These are phyloP conservation scores for Drosophila eohydei DNA, from an alignment of 2,888 invertebrate species.

Conservation along the genomic window DNA sequence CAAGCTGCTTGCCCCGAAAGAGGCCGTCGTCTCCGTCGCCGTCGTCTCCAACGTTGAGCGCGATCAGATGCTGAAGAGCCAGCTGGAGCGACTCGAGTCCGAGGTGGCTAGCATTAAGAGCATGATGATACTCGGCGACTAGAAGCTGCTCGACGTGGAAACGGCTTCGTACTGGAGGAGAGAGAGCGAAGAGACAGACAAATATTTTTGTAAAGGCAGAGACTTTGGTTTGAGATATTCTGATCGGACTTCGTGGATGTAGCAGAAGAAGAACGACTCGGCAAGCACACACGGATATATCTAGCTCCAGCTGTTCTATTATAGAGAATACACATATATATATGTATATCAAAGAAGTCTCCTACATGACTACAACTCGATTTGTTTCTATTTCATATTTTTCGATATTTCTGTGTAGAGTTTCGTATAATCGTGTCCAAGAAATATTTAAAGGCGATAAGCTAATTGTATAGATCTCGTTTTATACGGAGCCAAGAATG, in stretches of 20 bases:
- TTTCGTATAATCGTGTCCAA: constrained; percentile 28
- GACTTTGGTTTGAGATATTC: constrained; percentile 25
- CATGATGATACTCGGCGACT: constrained; percentile 88
- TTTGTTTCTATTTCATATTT: constrained; percentile 10
- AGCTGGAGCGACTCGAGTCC: constrained; percentile 94
- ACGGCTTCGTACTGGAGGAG: constrained; percentile 39
- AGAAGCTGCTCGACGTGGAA: background rate
- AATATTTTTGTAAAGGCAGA: constrained; percentile 35
- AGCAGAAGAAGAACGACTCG: background rate
- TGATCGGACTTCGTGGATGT: constrained; percentile 5
- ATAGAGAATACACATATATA: background rate
- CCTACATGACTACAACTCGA: constrained; percentile 2
- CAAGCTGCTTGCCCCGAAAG: constrained; percentile 71
- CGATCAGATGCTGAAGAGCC: constrained; percentile 92
- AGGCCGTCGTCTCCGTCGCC: constrained; percentile 28
- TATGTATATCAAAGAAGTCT: background rate
- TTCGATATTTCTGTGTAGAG: constrained; percentile 34
- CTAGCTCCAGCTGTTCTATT: background rate
- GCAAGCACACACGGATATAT: background rate
- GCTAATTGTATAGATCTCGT: constrained; percentile 68
- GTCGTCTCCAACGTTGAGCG: constrained; percentile 83
- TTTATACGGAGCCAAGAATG: constrained; percentile 31
- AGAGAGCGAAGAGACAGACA: constrained; percentile 71
- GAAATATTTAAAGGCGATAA: constrained; percentile 28
- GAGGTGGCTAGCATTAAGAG: constrained; percentile 96